These are phyloP conservation scores for Nixonia krombeini DNA, from an alignment of 1,140 invertebrate genomes.

Conservation along the genomic window DNA sequence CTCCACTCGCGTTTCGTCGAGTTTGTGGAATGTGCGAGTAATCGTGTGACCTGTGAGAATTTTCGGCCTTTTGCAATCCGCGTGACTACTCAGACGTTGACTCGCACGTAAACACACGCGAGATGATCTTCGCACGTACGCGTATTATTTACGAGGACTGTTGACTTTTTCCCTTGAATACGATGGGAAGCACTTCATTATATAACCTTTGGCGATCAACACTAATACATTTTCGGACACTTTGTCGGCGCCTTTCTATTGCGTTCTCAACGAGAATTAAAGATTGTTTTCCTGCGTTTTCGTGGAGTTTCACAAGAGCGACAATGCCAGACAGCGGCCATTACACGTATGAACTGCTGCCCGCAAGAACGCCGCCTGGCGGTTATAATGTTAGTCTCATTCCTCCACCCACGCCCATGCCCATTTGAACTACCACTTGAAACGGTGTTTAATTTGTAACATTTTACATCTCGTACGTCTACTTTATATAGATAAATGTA, in stretches of 20 bases:
- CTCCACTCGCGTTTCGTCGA: background rate
- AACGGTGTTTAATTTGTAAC: too few relatives aligned
- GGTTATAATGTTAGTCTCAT: slow-evolving; percentile 17
- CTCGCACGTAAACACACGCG: background rate
- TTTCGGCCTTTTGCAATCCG: background rate
- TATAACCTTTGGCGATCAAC: background rate
- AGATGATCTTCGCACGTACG: background rate
- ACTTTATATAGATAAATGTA: too few relatives aligned
- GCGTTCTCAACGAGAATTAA: slow-evolving; percentile 14
- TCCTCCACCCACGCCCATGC: too few relatives aligned
- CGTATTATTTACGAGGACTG: slow-evolving; percentile 10
- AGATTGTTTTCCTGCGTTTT: slow-evolving; percentile 21
- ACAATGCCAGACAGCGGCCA: slow-evolving; percentile 68
- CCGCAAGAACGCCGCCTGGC: slow-evolving; percentile 40
- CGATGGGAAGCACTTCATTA: background rate
- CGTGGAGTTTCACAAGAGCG: slow-evolving; percentile 37
- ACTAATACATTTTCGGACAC: slow-evolving; percentile 14
- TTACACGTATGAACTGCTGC: slow-evolving; percentile 56
- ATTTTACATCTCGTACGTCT: too few relatives aligned
- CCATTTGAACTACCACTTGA: too few relatives aligned
- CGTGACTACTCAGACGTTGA: background rate
- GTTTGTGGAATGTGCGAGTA: background rate
- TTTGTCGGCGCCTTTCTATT: background rate
- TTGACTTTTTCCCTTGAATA: slow-evolving; percentile 8
- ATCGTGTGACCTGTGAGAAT: background rate